phyloP scores from a whole-genome alignment of 2,888 invertebrate genomes.

The Stenodera caucasica region DNA sequence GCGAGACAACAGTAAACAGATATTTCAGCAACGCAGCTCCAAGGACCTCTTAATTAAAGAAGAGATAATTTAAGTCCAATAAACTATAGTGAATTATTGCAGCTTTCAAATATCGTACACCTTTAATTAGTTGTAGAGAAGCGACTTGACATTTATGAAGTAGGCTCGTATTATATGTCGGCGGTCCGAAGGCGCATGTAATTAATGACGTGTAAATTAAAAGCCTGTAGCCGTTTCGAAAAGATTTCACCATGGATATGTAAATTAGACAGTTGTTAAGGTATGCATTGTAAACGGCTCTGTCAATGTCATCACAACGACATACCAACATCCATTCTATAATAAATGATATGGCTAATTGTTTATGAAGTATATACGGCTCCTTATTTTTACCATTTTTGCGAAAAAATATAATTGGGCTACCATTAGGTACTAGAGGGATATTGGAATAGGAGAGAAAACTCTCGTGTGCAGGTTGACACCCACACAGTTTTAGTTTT shows the following conservation, averaged over 20 bases:
- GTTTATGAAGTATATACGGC: slow-evolving; percentile 9
- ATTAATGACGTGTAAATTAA: slow-evolving; percentile 56
- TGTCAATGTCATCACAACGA: slow-evolving; percentile 49
- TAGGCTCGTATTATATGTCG: slow-evolving; percentile 46
- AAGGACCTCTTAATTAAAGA: slow-evolving; percentile 47
- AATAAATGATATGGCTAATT: slow-evolving; percentile 41
- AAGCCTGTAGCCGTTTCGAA: slow-evolving; percentile 53
- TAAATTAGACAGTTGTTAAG: slow-evolving; percentile 55
- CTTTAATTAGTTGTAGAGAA: slow-evolving; percentile 53
- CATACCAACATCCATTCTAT: slow-evolving; percentile 44
- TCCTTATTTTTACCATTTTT: background rate
- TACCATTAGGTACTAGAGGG: no score
- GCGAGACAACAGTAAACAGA: slow-evolving; percentile 40
- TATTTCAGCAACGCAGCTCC: slow-evolving; percentile 44
- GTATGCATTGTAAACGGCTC: slow-evolving; percentile 52
- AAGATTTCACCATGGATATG: slow-evolving; percentile 55
- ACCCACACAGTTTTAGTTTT: background rate
- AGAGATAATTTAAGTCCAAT: slow-evolving; percentile 45
- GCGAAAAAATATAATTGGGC: no score
- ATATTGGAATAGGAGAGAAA: no score
- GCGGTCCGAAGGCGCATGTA: slow-evolving; percentile 39
- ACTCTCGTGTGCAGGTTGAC: background rate
- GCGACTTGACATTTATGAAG: slow-evolving; percentile 52
- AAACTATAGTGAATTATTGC: slow-evolving; percentile 49
- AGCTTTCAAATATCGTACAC: slow-evolving; percentile 51